Base-by-base conservation (phyloP, 2,113 vertebrate species). In the Vireo altiloquus region DNA sequence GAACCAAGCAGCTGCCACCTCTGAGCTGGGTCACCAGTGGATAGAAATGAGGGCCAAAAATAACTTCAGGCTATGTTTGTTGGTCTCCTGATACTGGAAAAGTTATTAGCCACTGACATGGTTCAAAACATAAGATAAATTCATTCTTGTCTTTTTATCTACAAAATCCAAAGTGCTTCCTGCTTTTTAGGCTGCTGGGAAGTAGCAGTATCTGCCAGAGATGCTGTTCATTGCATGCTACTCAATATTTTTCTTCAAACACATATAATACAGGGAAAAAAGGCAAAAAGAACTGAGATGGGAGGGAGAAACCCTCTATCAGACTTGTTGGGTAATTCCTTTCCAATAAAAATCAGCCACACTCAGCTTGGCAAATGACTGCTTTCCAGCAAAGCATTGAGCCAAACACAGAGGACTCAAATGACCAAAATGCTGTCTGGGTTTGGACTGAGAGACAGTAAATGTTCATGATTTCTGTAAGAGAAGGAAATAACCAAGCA, bases 161-260 rank as follows among this genome's bases (percentile, higher is more conserved):
- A 14, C 22, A 53, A 63, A 78, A 59, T 23, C 27, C 33, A 60
- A 79, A 82, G 16, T 1, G 47, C 35, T 69, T 83, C 30, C n/a
- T 37, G 23, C n/a, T 39, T 82, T 84, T 50, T 37, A 39, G 35
- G 23, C 40, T 94, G 31, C 31, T 65, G 53, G 24, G 28, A 87
- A 86, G 53, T 18, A 40, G 28, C 33, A 82, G 17, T 16, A 69
- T 69, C 28, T 75, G 23, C 20, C 23, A 46, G 6, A 76, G 22
- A 20, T 1, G 0, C 23, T 33, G 18, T 37, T 35, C 13, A 15
- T 40, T 53, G 46, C 31, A 17, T 0, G 3, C 23, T 52, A 52
- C 19, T 76, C n/a, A 22, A 2, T 47, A 20, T 25, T 83, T 92
- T 53, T 60, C 61, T 76, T 76, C 54, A 76, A 82, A 46, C 3